Base-by-base conservation (phyloP, 92 coral and sea anemone genomes). In the Pocillopora meandrina region DNA sequence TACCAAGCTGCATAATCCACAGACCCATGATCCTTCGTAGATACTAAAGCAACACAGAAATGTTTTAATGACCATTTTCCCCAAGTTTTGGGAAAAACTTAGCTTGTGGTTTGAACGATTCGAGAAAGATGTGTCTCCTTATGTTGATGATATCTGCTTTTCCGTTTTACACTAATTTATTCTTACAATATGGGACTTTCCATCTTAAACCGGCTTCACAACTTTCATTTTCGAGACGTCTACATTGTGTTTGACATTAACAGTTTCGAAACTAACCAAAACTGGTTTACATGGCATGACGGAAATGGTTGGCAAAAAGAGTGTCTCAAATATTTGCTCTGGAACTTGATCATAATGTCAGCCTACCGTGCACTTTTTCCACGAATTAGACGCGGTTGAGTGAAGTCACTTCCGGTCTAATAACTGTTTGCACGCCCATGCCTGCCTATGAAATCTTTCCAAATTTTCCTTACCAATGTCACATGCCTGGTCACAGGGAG, bases 1-100 rank as follows among this genome's bases (percentile, higher is more conserved):
- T 89, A 91, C 95, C 90, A 91, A 68, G 20, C 92, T 80, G 75
- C 85, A 80, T 64, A 82, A 49, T 1, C 85, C 95, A 55, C 95
- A 91, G 23, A 85, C 52, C 76, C 87, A 85, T 14, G 92, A 88
- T 60, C 95, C 95, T 61, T 89, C 95, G 9, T 65, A 35, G 47
- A 81, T 59, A 42, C 70, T 85, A 73, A 91, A 85, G 86, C 95
- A 91, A 34, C 85, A 91, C 36, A 91, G 82, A 55, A 91, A 91
- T 52, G 74, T 77, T 55, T 85, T 67, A 5, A 91, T 62, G 31
- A 52, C 76, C 95, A 89, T 91, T 20, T 55, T 74, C 56, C 61
- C 2, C 17, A 3, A 12, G 10, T 55, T 56, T 52, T 9, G 35
- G 33, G 19, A 21, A 55, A 4, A 26, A 21, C 9, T 61, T 20